Conservation (phyloP, 2,888 invertebrate species). For the Abscondita cerata region DNA sequence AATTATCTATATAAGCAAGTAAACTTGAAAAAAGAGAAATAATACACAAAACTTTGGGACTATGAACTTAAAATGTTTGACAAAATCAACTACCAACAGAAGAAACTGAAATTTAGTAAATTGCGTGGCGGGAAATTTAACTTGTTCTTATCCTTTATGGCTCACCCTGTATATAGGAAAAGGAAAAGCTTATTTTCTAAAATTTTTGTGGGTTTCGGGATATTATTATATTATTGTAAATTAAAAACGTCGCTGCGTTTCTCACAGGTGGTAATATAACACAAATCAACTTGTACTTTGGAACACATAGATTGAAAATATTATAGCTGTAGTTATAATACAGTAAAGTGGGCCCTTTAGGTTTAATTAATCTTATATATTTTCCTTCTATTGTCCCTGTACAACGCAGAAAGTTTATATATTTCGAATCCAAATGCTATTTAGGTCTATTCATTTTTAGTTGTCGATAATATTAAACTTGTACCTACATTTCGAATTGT, state of each 20-base stretch:
- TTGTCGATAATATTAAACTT: neutral
- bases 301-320: too few relatives aligned
- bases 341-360: too few relatives aligned
- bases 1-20: too few relatives aligned
- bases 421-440: neutral
- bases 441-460: neutral
- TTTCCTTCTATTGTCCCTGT: neutral
- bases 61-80: too few relatives aligned
- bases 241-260: too few relatives aligned
- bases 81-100: too few relatives aligned
- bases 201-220: neutral
- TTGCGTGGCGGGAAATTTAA: too few relatives aligned
- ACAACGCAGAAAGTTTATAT: neutral
- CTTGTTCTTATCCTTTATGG: too few relatives aligned
- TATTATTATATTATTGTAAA: neutral
- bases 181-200: neutral
- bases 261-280: neutral
- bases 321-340: too few relatives aligned
- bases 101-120: too few relatives aligned
- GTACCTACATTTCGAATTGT: neutral
- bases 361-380: neutral
- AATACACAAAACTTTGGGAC: too few relatives aligned
- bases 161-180: neutral
- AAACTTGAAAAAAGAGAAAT: too few relatives aligned
- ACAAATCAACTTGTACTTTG: neutral